Percentiles rank a stretch among this genome's conserved stretches.
phyloP scores from a whole-genome alignment of 2,888 invertebrate genomes.

The Sesamia inferens region DNA sequence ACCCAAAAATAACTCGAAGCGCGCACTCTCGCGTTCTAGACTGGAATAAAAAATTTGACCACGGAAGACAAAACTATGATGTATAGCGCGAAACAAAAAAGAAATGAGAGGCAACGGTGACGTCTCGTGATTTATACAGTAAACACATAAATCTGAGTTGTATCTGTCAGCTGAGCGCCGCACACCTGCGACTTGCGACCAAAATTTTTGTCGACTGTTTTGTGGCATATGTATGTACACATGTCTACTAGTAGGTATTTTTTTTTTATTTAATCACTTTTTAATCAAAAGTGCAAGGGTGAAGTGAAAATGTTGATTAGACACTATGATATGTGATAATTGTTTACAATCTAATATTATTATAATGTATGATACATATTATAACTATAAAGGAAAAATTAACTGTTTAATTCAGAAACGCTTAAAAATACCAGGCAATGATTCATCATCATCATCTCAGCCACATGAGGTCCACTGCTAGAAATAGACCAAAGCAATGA shows the following conservation, averaged over 20 bases:
- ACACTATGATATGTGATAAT: not conserved
- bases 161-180: constrained; percentile 80
- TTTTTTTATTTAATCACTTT: too few species aligned
- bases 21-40: constrained; percentile 41
- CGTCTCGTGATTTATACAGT: constrained; percentile 88
- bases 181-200: constrained; percentile 70
- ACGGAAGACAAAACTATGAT: constrained; percentile 85
- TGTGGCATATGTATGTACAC: not conserved
- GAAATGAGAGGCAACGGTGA: constrained; percentile 76
- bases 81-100: constrained; percentile 83
- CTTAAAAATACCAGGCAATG: too few species aligned
- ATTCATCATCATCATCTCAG: too few species aligned
- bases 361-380: not conserved
- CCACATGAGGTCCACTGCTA: too few species aligned
- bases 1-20: constrained; percentile 39
- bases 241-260: not conserved
- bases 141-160: constrained; percentile 90
- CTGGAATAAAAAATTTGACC: constrained; percentile 66
- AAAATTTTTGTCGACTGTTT: constrained; percentile 59
- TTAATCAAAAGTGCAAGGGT: not conserved
- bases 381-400: not conserved
- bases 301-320: not conserved
- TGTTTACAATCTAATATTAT: not conserved
- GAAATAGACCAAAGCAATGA: not conserved
- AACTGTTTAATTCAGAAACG: not conserved